These are phyloP conservation scores for Mohoua ochrocephala DNA, from an alignment of 2,113 vertebrate species.

Conservation along the genomic window DNA sequence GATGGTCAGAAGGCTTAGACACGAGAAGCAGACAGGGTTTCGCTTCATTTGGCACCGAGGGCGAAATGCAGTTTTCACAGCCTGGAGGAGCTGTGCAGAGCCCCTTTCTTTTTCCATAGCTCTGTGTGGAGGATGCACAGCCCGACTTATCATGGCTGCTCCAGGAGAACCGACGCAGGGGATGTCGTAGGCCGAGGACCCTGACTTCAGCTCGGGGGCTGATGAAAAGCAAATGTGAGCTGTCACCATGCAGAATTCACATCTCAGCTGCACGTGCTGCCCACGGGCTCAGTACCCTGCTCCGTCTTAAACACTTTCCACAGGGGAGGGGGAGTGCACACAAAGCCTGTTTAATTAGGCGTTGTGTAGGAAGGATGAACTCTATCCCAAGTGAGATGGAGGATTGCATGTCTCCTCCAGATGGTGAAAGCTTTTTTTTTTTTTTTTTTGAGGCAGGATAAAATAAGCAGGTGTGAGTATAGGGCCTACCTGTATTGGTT, in stretches of 20 bases:
- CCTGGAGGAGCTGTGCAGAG: neutral
- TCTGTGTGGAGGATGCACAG: neutral
- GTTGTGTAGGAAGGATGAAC: neutral
- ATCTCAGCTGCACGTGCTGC: neutral
- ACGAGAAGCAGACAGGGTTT: neutral
- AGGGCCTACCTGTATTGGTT: slow-evolving; percentile 45
- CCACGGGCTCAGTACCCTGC: neutral
- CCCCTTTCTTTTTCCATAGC: neutral
- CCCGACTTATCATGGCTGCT: accelerated
- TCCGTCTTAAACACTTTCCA: neutral
- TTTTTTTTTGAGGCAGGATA: neutral
- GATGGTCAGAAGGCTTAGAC: neutral
- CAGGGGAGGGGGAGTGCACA: neutral
- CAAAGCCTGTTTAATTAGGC: neutral
- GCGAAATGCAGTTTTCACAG: neutral
- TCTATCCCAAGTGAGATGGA: slow-evolving; percentile 7
- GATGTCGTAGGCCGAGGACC: neutral
- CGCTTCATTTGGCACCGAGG: neutral
- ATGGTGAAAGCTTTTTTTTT: neutral
- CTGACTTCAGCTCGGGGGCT: neutral
- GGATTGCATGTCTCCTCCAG: neutral
- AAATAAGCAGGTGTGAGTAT: slow-evolving; percentile 59
- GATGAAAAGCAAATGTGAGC: neutral
- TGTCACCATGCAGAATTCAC: neutral
- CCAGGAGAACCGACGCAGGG: accelerated